Percentiles rank a stretch among this genome's conserved stretches.
phyloP scores from a whole-genome alignment of 2,797 vertebrate species.

The Hoplostethus atlanticus region DNA sequence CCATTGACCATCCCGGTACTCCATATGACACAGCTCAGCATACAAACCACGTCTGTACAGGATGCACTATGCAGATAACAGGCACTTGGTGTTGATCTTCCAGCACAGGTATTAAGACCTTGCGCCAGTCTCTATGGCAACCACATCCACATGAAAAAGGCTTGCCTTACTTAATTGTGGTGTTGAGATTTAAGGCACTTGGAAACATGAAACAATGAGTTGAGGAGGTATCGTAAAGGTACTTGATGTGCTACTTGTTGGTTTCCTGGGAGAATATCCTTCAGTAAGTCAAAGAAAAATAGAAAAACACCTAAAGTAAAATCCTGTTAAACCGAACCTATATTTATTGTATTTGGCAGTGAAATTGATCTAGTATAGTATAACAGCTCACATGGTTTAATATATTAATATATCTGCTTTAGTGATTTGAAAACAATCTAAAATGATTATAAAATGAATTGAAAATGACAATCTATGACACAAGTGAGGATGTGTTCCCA shows the following conservation, averaged over 20 bases:
- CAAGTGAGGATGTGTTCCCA: too few species aligned
- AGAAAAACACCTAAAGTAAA: conserved; percentile 9
- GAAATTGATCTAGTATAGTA: neutral
- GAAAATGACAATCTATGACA: neutral
- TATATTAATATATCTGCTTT: conserved; percentile 1
- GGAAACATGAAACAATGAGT: neutral
- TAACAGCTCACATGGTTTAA: neutral
- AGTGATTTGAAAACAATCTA: conserved; percentile 8
- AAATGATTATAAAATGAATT: neutral
- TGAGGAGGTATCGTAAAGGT: conserved; percentile 28
- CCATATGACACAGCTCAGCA: neutral
- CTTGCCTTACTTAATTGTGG: neutral
- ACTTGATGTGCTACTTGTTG: conserved; percentile 26
- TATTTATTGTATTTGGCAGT: neutral
- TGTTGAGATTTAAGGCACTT: conserved; percentile 20
- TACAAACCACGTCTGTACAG: neutral
- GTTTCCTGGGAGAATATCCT: conserved; percentile 9
- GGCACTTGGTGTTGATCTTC: conserved; percentile 17
- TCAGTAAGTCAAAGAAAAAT: conserved; percentile 1
- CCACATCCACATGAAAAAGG: conserved; percentile 2
- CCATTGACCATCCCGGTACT: neutral
- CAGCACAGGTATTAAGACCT: neutral
- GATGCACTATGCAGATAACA: conserved; percentile 11
- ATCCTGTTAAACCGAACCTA: neutral
- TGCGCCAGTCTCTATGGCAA: conserved; percentile 24